Evolutionary conservation across 2,888 invertebrate genomes (phyloP).

Genomic region (Hecatera dysodea): DNA sequence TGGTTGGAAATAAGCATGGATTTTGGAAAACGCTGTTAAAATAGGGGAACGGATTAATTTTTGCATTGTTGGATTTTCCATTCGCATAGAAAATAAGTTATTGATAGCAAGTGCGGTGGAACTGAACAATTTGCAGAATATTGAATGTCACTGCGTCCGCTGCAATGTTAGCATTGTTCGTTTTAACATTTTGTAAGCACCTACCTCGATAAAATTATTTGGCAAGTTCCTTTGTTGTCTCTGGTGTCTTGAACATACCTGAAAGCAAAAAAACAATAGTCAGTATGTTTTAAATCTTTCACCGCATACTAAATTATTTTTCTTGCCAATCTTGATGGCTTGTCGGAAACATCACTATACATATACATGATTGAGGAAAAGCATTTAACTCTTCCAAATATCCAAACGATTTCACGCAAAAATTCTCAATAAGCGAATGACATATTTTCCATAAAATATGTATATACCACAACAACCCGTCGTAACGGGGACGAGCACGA

Average conservation of each 20-base stretch:
- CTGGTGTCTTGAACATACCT: constrained; percentile 40
- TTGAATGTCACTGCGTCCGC: not conserved
- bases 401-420: not conserved
- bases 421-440: not conserved
- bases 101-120: constrained; percentile 18
- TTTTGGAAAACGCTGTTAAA: constrained; percentile 28
- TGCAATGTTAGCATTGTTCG: constrained; percentile 2
- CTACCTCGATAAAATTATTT: constrained; percentile 3
- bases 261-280: constrained; percentile 21
- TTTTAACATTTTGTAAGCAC: constrained; percentile 1
- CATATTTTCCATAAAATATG: constrained; percentile 8
- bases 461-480: constrained; percentile 16
- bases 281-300: too few species aligned
- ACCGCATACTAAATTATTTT: too few species aligned
- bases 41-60: constrained; percentile 38
- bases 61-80: constrained; percentile 43
- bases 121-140: not conserved
- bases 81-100: constrained; percentile 18
- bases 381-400: not conserved
- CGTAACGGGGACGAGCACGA: constrained; percentile 16
- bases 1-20: constrained; percentile 38
- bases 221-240: not conserved
- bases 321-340: not conserved
- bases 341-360: not conserved
- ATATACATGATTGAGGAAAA: not conserved